These are phyloP conservation scores for Psittacula echo DNA, from an alignment of 2,797 vertebrate species.

Conservation along the genomic window DNA sequence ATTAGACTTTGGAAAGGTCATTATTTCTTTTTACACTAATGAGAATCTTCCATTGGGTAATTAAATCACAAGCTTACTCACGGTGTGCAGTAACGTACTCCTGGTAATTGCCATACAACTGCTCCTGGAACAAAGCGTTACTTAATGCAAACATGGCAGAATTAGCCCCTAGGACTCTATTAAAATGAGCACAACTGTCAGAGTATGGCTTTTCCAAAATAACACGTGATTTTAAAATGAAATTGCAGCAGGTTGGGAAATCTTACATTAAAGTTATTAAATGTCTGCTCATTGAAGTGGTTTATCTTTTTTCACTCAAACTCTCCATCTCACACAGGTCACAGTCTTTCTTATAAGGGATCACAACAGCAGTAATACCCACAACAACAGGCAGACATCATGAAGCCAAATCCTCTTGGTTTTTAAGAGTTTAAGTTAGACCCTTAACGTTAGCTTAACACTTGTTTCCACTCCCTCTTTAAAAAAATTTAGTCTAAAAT, in stretches of 20 bases:
- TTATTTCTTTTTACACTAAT: neutral
- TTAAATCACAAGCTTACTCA: conserved; percentile 41
- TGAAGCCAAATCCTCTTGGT: conserved; percentile 1
- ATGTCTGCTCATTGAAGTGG: neutral
- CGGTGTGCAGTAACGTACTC: neutral
- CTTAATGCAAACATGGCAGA: conserved; percentile 10
- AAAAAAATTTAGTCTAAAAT: neutral
- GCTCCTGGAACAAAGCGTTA: conserved; percentile 28
- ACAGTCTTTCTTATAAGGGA: neutral
- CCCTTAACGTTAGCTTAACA: neutral
- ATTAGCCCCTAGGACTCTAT: conserved; percentile 36
- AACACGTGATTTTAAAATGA: neutral
- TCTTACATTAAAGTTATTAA: conserved; percentile 30
- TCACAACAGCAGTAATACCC: neutral
- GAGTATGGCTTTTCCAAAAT: conserved; percentile 5
- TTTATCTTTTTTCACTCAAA: neutral
- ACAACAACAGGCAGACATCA: conserved; percentile 8
- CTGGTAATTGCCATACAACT: conserved; percentile 27
- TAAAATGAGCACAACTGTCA: conserved; percentile 16
- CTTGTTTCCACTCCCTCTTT: neutral
- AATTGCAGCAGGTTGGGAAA: conserved; percentile 45
- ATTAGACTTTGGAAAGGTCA: neutral
- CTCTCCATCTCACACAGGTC: neutral
- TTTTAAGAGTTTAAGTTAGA: neutral
- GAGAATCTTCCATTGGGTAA: conserved; percentile 17